Evolutionary conservation across 2,113 vertebrate species (phyloP).

Genomic region (Fregetta grallaria): DNA sequence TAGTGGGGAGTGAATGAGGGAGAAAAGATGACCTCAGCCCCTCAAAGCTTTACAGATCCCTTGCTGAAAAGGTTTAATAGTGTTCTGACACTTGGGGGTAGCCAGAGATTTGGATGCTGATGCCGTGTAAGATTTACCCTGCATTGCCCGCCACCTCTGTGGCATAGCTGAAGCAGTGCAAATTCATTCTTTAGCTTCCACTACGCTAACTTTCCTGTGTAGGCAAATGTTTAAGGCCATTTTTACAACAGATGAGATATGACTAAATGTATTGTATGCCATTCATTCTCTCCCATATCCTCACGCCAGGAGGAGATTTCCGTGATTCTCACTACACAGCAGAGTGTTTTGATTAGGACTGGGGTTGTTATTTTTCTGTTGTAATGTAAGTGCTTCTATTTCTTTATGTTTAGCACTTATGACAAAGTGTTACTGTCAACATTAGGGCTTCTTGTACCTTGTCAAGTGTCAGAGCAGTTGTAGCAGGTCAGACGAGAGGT

Average conservation of each 20-base stretch:
- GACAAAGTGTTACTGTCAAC: background rate
- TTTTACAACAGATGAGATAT: background rate
- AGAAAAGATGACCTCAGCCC: background rate
- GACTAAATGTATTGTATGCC: background rate
- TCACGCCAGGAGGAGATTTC: background rate
- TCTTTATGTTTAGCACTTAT: background rate
- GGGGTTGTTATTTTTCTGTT: background rate
- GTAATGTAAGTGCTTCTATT: background rate
- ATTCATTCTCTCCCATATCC: background rate
- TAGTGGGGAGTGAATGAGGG: background rate
- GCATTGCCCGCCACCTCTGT: background rate
- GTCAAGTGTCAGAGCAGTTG: background rate
- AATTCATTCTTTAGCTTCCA: background rate
- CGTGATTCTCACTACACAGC: background rate
- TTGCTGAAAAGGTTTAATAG: background rate
- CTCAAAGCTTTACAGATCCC: background rate
- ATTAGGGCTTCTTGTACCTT: background rate
- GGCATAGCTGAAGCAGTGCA: background rate
- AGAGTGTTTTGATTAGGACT: background rate
- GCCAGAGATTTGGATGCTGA: background rate
- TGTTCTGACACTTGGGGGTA: background rate
- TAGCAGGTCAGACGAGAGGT: background rate
- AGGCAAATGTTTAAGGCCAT: background rate
- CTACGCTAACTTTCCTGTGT: background rate
- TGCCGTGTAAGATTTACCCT: background rate